phyloP scores from a whole-genome alignment of 23 tunicate species.

The Trididemnum nubilum region DNA sequence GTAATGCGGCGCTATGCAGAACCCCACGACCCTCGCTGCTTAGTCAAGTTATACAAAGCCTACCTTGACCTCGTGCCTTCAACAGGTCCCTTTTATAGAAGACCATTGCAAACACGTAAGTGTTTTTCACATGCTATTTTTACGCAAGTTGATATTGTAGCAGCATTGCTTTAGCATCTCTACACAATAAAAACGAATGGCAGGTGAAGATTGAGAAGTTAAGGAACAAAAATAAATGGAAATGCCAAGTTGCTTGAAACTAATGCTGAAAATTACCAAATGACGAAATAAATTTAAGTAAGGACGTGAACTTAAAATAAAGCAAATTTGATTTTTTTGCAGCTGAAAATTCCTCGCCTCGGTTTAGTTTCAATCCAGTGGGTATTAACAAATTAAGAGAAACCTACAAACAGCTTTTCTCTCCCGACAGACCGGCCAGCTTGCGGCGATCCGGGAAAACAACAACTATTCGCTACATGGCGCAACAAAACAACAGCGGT shows the following conservation, averaged over 20 bases:
- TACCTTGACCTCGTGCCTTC: constrained; percentile 85
- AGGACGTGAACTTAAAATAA: too few relatives aligned
- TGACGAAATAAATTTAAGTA: too few relatives aligned
- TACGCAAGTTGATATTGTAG: too few relatives aligned
- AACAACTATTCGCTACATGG: constrained; percentile 50
- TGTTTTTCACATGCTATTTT: too few relatives aligned
- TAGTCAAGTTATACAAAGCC: constrained; percentile 75
- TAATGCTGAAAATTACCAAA: too few relatives aligned
- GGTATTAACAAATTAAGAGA: constrained; percentile 95
- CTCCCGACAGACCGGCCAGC: constrained; percentile 71
- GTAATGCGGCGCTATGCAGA: constrained; percentile 54
- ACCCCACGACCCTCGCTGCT: constrained; percentile 63
- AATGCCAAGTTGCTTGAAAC: too few relatives aligned
- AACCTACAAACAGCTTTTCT: constrained; percentile 80
- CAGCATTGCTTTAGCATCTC: too few relatives aligned
- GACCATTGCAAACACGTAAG: constrained; percentile 93
- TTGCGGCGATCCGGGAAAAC: constrained; percentile 68
- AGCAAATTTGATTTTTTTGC: too few relatives aligned
- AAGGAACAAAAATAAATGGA: background rate
- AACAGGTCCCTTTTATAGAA: constrained; percentile 78
- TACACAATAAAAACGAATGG: too few relatives aligned
- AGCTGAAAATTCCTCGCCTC: constrained; percentile 74
- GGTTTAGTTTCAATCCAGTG: constrained; percentile 99
- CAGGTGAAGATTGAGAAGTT: too few relatives aligned
- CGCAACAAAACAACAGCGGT: constrained; percentile 38